Percentiles rank a stretch among this genome's conserved stretches.
Evolutionary conservation across 2,888 invertebrate genomes (phyloP).

Genomic region (Ophion ellenae): DNA sequence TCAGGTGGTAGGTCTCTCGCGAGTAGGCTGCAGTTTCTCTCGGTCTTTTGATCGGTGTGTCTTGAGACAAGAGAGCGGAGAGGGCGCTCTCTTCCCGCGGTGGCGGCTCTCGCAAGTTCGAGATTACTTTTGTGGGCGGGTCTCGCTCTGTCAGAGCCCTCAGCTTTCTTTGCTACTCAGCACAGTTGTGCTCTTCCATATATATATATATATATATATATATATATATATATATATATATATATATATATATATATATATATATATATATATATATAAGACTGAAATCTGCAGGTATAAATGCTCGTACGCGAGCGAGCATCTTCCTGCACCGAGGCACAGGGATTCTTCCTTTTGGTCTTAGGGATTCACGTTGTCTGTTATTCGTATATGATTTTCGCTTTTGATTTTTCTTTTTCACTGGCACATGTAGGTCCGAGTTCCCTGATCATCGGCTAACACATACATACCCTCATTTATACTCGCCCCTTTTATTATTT

Average conservation of each 20-base stretch:
- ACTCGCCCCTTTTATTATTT: constrained; percentile 58
- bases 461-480: constrained; percentile 57
- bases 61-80: constrained; percentile 45
- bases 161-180: constrained; percentile 62
- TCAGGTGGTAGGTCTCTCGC: constrained; percentile 79
- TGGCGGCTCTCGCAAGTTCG: constrained; percentile 70
- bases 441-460: constrained; percentile 61
- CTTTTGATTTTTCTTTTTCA: constrained; percentile 28
- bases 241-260: constrained; percentile 2
- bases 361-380: constrained; percentile 47
- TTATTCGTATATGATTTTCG: constrained; percentile 40
- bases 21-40: constrained; percentile 59
- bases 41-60: constrained; percentile 63
- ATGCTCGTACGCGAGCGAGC: constrained; percentile 66
- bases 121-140: constrained; percentile 84
- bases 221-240: background rate
- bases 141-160: constrained; percentile 82
- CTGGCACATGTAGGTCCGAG: constrained; percentile 3
- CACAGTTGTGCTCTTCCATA: constrained; percentile 29
- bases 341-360: constrained; percentile 38
- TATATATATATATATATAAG: constrained; percentile 3
- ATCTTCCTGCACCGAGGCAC: constrained; percentile 52
- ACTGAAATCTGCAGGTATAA: constrained; percentile 69
- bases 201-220: constrained; percentile 5
- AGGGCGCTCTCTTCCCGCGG: constrained; percentile 39